Conservation (phyloP, 2,797 vertebrate species). For the Remorina albescens region DNA sequence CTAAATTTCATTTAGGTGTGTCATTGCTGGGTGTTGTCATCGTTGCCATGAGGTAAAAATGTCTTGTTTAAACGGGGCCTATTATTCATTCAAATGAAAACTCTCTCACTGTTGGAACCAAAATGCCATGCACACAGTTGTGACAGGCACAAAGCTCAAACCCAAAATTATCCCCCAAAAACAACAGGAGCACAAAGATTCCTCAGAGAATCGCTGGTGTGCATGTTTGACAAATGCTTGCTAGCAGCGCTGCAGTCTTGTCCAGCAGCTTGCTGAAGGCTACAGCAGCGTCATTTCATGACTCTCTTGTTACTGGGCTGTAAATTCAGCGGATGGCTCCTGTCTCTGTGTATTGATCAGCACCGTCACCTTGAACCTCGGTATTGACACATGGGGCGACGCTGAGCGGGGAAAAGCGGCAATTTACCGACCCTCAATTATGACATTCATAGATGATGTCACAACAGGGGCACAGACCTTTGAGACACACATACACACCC, state of each 20-base stretch:
- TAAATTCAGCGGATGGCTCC: conserved; percentile 99
- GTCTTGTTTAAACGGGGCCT: background rate
- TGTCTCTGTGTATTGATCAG: conserved; percentile 97
- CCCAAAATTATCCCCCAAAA: conserved; percentile 42
- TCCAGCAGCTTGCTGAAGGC: conserved; percentile 88
- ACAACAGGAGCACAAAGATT: conserved; percentile 43
- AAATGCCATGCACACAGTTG: conserved; percentile 8
- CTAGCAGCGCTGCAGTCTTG: conserved; percentile 83
- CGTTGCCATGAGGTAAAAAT: conserved; percentile 1
- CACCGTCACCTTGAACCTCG: conserved; percentile 99
- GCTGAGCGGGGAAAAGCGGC: conserved; percentile 83
- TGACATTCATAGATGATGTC: conserved; percentile 99
- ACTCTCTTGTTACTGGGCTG: conserved; percentile 97
- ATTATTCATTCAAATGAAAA: conserved; percentile 36
- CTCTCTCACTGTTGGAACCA: conserved; percentile 1
- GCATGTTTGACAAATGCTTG: conserved; percentile 71
- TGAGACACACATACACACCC: conserved; percentile 55
- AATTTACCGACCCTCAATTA: conserved; percentile 98
- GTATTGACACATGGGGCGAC: conserved; percentile 99
- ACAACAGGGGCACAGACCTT: conserved; percentile 82
- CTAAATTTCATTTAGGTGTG: conserved; percentile 16
- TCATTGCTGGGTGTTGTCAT: background rate
- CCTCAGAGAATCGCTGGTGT: conserved; percentile 64
- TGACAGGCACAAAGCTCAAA: conserved; percentile 38
- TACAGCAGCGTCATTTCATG: conserved; percentile 93